These are phyloP conservation scores for Agrochola litura DNA, from an alignment of 2,888 invertebrate species.

Conservation along the genomic window DNA sequence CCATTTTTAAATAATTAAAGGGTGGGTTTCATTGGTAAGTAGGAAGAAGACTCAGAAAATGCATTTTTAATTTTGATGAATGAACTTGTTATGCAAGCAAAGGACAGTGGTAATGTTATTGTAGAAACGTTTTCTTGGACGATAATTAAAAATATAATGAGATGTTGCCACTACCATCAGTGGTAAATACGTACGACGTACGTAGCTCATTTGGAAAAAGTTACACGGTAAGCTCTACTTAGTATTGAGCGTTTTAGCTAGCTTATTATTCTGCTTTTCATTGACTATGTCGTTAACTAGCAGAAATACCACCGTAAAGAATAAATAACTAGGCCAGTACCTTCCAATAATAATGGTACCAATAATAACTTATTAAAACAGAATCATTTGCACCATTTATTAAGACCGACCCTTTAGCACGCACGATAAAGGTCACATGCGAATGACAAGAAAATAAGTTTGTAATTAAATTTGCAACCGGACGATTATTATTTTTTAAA, in stretches of 20 bases:
- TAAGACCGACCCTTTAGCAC: constrained; percentile 58
- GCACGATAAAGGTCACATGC: constrained; percentile 70
- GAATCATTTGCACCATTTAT: constrained; percentile 35
- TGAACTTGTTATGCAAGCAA: background rate
- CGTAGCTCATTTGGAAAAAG: too few species aligned
- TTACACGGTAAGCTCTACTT: too few species aligned
- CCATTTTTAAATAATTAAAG: constrained; percentile 61
- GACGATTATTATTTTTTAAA: constrained; percentile 58
- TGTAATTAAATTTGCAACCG: constrained; percentile 76
- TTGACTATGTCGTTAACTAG: too few species aligned
- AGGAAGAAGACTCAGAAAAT: constrained; percentile 13
- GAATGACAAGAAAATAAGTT: constrained; percentile 79
- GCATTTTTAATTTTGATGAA: constrained; percentile 23
- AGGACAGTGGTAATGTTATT: too few species aligned
- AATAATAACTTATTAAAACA: constrained; percentile 19
- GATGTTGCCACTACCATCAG: background rate
- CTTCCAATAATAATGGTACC: background rate
- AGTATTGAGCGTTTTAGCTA: too few species aligned
- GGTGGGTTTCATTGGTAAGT: constrained; percentile 31
- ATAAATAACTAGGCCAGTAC: too few species aligned
- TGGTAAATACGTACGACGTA: too few species aligned
- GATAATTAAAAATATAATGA: background rate
- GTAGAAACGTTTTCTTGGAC: background rate
- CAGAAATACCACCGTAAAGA: too few species aligned
- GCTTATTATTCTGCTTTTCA: too few species aligned